A percentile compares a stretch with the other conserved stretches of the same genome.
Evolutionary conservation across 2,113 vertebrate genomes (phyloP).

Genomic region (Gymnarchus niloticus): DNA sequence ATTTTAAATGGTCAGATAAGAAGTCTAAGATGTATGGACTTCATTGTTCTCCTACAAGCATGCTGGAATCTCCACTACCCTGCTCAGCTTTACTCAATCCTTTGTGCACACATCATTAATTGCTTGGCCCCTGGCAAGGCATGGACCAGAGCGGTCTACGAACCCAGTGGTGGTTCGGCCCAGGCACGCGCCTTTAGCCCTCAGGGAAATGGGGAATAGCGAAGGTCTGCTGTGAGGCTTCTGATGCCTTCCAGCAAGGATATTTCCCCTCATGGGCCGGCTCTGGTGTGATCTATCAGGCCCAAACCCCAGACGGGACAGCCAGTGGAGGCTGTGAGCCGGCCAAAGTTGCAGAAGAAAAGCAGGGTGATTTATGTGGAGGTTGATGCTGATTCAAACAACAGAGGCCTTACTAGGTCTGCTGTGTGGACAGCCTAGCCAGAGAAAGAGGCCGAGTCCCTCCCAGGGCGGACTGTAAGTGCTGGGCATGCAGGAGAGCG

Average conservation of each 20-base stretch:
- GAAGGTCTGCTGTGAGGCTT: background rate
- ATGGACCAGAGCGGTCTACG: background rate
- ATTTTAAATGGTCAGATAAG: background rate
- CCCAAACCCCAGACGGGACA: no score
- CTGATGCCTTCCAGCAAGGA: background rate
- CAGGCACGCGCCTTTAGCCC: background rate
- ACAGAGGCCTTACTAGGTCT: background rate
- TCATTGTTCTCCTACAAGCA: background rate
- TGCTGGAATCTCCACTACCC: background rate
- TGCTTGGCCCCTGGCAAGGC: background rate
- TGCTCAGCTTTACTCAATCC: background rate
- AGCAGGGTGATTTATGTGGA: background rate
- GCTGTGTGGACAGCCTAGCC: background rate
- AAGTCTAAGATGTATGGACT: background rate
- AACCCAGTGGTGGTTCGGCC: background rate
- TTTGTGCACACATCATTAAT: background rate
- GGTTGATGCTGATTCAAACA: background rate
- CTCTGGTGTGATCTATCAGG: background rate
- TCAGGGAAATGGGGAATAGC: background rate
- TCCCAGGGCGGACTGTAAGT: background rate
- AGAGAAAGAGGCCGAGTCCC: background rate
- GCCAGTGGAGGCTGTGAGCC: no score
- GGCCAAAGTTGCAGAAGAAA: background rate
- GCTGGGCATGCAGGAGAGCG: background rate
- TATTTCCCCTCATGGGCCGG: background rate